Evolutionary conservation across 2,888 invertebrate genomes (phyloP), one percentile per base, ranked within the genome.

Genomic region (Barypeithes pellucidus): DNA sequence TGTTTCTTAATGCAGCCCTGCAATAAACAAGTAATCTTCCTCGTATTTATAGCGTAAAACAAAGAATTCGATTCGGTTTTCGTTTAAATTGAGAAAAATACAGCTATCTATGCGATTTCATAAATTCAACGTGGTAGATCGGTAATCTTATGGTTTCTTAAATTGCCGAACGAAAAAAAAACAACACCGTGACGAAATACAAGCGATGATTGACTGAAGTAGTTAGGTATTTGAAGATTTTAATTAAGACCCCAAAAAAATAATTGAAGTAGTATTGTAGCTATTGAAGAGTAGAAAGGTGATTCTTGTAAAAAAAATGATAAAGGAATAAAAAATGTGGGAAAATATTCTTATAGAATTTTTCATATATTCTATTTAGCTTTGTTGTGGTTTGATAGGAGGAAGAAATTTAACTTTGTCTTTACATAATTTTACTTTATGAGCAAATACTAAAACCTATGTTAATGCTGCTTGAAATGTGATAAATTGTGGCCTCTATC

Each of bases 141-240:
- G 68, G 61, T 68, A 52, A 33, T 68, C 16, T 41, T 61, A 50
- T 61, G 52, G 47, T 61, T 68, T 61, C 47, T 61, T 45, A 22
- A 61, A 39, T 68, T 60, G 41, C 29, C 24, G 11, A 18, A n/a
- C 1, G 1, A n/a, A 24, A 61, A 60, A 68, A 68, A 61, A 68
- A 50, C 5, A 3, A 5, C 33, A 11, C 16, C 41, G 14, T 60
- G 52, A 67, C 60, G 29, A 61, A 68, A n/a, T 36, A 47, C 12
- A 36, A n/a, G 47, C 39, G 36, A 50, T 60, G 50, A 68, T 47
- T 68, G 60, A 61, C 22, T 61, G 50, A 39, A 11, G 67, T 67
- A 45, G 29, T 70, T 70, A 70, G 52, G 29, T 61, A 67, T 66
- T 66, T 66, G 66, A 39, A 52, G 60, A 72, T 66, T 72, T 72